Percentiles rank a stretch among this genome's conserved stretches.
phyloP scores from a whole-genome alignment of 1,140 invertebrate species.

The Drosophila bocqueti region DNA sequence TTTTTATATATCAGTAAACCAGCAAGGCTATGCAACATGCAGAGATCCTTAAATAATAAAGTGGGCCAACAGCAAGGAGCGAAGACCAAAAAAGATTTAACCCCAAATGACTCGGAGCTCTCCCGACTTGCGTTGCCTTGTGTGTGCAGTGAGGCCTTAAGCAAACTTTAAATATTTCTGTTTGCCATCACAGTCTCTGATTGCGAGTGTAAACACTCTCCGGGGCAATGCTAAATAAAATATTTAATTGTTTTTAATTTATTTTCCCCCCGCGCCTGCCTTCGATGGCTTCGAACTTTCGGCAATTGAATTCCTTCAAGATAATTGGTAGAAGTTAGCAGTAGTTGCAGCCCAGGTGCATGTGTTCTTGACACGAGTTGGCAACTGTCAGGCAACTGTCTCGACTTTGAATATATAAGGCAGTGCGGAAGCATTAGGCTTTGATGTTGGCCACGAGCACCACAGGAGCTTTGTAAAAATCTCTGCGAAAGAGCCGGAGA shows the following conservation, averaged over 20 bases:
- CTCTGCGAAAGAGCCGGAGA: slow-evolving; percentile 8
- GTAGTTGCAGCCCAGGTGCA: slow-evolving; percentile 19
- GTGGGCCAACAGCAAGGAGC: slow-evolving; percentile 22
- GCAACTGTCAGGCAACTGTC: slow-evolving; percentile 6
- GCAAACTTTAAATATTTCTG: slow-evolving; percentile 51
- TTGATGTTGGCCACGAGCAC: slow-evolving; percentile 60
- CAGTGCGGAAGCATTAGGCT: slow-evolving; percentile 44
- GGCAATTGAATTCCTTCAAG: slow-evolving; percentile 57
- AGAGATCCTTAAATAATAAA: slow-evolving; percentile 58
- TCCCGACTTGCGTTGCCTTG: background rate
- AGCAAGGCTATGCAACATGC: slow-evolving; percentile 41
- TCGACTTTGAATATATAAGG: slow-evolving; percentile 48
- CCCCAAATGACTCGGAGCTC: slow-evolving; percentile 19
- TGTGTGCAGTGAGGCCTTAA: slow-evolving; percentile 18
- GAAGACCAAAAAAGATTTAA: slow-evolving; percentile 31
- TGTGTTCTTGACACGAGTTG: slow-evolving; percentile 26
- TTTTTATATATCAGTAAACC: slow-evolving; percentile 31
- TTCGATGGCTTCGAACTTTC: slow-evolving; percentile 36
- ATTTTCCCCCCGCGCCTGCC: slow-evolving; percentile 22
- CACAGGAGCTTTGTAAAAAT: slow-evolving; percentile 39
- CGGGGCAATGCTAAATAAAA: slow-evolving; percentile 64
- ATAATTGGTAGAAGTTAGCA: slow-evolving; percentile 50
- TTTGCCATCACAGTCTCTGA: slow-evolving; percentile 22
- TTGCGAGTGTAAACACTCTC: slow-evolving; percentile 31
- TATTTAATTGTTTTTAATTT: slow-evolving; percentile 80